Evolutionary conservation across 1,140 invertebrate genomes (phyloP).

Genomic region (Sweltsa coloradensis): DNA sequence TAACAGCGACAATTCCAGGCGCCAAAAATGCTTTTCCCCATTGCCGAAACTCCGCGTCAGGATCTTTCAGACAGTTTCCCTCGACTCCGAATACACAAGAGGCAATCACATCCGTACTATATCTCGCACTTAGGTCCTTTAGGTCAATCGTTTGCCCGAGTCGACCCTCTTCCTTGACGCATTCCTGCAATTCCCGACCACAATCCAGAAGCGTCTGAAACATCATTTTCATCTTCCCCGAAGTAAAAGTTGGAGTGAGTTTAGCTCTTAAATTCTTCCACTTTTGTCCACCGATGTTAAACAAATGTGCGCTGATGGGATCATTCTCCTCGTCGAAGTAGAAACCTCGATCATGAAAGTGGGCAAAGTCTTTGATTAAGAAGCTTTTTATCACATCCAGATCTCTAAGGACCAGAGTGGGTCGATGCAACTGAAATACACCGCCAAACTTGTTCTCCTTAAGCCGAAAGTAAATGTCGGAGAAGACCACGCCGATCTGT

Average conservation of each 20-base stretch:
- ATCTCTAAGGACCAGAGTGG: conserved; percentile 27
- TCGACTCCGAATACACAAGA: conserved; percentile 42
- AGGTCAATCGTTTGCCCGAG: no score
- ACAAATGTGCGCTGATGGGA: conserved; percentile 3
- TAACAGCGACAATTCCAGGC: no score
- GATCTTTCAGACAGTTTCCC: conserved; percentile 33
- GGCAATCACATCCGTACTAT: conserved; percentile 41
- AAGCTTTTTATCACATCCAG: conserved; percentile 39
- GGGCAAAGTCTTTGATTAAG: conserved; percentile 42
- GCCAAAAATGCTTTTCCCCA: no score
- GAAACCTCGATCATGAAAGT: conserved; percentile 40
- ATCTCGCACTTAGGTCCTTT: no score
- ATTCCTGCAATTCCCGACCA: not conserved
- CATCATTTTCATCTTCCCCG: conserved; percentile 35
- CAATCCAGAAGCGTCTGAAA: conserved; percentile 17
- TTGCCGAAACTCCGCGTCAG: conserved; percentile 33
- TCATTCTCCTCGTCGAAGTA: conserved; percentile 33
- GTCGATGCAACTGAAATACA: conserved; percentile 7
- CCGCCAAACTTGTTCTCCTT: not conserved
- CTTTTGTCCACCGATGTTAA: conserved; percentile 12
- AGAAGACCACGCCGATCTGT: conserved; percentile 13
- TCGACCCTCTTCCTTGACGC: not conserved
- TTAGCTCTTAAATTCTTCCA: conserved; percentile 36
- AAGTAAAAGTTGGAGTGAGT: conserved; percentile 34
- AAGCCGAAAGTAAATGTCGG: not conserved